phyloP scores from a whole-genome alignment of 2,888 invertebrate genomes.

The Scaptomyza parva region DNA sequence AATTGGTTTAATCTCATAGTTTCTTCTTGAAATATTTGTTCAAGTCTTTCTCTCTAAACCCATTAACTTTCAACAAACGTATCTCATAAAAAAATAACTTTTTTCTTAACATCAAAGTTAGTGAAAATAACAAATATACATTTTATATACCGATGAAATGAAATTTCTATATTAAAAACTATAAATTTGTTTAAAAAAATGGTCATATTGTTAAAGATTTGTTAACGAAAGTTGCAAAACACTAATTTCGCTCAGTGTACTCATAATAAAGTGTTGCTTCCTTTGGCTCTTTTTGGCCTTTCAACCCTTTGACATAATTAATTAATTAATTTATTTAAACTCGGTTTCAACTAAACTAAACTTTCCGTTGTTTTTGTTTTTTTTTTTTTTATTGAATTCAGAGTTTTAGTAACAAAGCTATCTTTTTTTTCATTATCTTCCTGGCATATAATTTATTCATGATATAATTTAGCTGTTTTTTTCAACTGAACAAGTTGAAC shows the following conservation, averaged over 20 bases:
- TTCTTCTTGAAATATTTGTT: no score
- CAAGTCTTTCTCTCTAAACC: no score
- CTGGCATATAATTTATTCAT: constrained; percentile 6
- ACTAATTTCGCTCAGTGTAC: background rate
- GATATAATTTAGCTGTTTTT: constrained; percentile 5
- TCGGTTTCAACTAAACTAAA: background rate
- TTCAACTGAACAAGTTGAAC: background rate
- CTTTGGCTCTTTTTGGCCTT: background rate
- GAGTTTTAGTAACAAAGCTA: background rate
- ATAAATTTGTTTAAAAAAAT: no score
- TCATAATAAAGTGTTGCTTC: background rate
- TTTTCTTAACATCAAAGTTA: no score
- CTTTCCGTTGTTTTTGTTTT: background rate
- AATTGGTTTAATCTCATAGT: no score
- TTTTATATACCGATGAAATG: no score
- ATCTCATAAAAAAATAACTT: no score
- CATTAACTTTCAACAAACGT: no score
- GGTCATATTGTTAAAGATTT: no score
- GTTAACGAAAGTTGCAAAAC: no score
- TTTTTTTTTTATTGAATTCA: background rate
- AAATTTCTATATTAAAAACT: no score
- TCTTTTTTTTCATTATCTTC: background rate
- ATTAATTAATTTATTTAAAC: background rate
- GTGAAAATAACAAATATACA: no score
- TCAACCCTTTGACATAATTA: background rate